Evolutionary conservation across 2,113 vertebrate species (phyloP).

Genomic region (Chlorodrepanis virens): DNA sequence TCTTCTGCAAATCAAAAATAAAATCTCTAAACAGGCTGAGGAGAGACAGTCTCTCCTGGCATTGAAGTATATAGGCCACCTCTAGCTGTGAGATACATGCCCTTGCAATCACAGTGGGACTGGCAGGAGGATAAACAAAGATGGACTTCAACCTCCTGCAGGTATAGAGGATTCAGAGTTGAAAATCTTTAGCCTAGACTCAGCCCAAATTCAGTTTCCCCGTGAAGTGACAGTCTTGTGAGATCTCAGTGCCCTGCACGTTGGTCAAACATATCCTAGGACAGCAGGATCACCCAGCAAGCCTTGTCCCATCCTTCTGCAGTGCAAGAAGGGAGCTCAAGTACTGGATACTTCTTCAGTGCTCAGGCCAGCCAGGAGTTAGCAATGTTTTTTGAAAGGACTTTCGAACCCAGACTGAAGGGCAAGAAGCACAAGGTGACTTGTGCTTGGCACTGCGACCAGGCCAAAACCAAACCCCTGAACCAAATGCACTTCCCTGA

Average conservation of each 20-base stretch:
- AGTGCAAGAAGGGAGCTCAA: background rate
- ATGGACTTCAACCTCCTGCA: background rate
- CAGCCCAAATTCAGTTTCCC: background rate
- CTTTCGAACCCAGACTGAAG: background rate
- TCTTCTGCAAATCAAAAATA: constrained; percentile 12
- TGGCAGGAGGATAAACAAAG: constrained; percentile 3
- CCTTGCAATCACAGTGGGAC: constrained; percentile 31
- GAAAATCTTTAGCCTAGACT: background rate
- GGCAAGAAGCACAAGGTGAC: background rate
- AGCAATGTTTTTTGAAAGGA: background rate
- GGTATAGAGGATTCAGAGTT: background rate
- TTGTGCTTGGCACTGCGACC: background rate
- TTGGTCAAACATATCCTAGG: background rate
- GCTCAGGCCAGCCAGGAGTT: background rate
- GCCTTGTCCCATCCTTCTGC: background rate
- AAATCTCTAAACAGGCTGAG: background rate
- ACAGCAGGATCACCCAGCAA: background rate
- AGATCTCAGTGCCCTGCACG: background rate
- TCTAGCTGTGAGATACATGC: background rate
- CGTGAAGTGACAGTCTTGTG: background rate
- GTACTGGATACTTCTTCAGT: background rate
- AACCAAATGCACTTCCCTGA: background rate
- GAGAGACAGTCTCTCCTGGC: background rate
- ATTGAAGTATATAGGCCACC: background rate
- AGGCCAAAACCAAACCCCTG: background rate